phyloP scores from a whole-genome alignment of 2,797 vertebrate genomes.

The Pempheris klunzingeri region DNA sequence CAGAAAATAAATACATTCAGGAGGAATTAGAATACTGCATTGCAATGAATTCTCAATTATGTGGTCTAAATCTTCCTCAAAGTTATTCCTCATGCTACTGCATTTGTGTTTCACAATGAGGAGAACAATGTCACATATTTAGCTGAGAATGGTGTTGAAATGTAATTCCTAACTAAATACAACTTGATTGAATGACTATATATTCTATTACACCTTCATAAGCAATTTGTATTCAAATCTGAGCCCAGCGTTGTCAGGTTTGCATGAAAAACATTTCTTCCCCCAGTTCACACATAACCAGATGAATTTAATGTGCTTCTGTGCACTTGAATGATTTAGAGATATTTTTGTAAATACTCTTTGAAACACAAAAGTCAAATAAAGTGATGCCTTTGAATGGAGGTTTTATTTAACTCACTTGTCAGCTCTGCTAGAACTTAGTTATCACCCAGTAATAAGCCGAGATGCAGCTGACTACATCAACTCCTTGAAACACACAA shows the following conservation, averaged over 20 bases:
- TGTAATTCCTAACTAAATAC: background rate
- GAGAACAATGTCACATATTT: background rate
- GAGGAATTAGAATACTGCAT: constrained; percentile 24
- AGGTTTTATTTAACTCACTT: background rate
- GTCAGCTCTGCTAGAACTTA: background rate
- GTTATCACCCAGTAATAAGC: background rate
- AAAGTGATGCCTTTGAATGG: background rate
- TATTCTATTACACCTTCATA: background rate
- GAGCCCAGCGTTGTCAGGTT: background rate
- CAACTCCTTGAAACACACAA: background rate
- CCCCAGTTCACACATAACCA: constrained; percentile 14
- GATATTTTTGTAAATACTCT: constrained; percentile 12
- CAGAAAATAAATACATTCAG: constrained; percentile 46
- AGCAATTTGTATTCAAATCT: background rate
- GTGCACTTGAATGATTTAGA: background rate
- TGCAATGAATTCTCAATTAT: constrained; percentile 40
- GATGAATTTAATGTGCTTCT: background rate
- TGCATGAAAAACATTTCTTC: background rate
- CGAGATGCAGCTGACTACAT: background rate
- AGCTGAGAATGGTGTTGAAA: background rate
- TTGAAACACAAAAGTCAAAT: background rate
- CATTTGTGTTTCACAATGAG: constrained; percentile 26
- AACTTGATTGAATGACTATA: background rate
- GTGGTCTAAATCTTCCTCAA: constrained; percentile 27
- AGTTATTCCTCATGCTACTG: constrained; percentile 14